These are phyloP conservation scores for Ditylenchus dipsaci DNA, from an alignment of 1,140 invertebrate genomes.

Conservation along the genomic window DNA sequence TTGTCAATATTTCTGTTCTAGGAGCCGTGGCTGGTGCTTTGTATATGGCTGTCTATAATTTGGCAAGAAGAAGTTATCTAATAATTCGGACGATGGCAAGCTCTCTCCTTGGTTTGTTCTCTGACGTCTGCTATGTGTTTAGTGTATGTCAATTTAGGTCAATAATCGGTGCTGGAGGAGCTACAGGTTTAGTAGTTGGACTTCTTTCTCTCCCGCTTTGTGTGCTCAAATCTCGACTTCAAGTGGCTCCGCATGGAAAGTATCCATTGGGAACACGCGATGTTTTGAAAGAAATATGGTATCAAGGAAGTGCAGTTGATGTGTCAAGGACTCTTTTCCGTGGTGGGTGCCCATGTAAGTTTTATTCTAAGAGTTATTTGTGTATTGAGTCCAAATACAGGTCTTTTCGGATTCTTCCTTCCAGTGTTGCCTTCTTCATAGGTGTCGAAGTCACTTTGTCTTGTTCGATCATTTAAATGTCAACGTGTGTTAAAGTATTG, in stretches of 20 bases:
- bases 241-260: slow-evolving; percentile 83
- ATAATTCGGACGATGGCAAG: too few species aligned
- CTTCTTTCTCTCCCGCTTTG: slow-evolving; percentile 89
- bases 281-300: slow-evolving; percentile 67
- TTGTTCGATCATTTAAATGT: too few species aligned
- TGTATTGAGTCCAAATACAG: too few species aligned
- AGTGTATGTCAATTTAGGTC: too few species aligned
- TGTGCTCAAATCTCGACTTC: slow-evolving; percentile 90
- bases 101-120: too few species aligned
- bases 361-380: too few species aligned
- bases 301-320: too few species aligned
- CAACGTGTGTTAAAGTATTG: too few species aligned
- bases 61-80: slow-evolving; percentile 65
- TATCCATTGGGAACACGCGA: slow-evolving; percentile 82
- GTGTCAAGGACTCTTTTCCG: too few species aligned
- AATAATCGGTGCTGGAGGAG: slow-evolving; percentile 73
- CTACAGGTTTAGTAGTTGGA: slow-evolving; percentile 94
- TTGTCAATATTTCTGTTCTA: slow-evolving; percentile 54
- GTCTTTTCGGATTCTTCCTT: slow-evolving; percentile 84
- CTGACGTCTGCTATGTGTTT: too few species aligned
- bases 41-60: slow-evolving; percentile 95
- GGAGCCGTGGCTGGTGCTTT: slow-evolving; percentile 92
- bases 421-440: slow-evolving; percentile 70
- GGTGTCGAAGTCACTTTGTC: slow-evolving; percentile 48
- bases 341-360: too few species aligned